These are phyloP conservation scores for Romanomermis culicivorax DNA, from an alignment of 2,888 invertebrate species.

Conservation along the genomic window DNA sequence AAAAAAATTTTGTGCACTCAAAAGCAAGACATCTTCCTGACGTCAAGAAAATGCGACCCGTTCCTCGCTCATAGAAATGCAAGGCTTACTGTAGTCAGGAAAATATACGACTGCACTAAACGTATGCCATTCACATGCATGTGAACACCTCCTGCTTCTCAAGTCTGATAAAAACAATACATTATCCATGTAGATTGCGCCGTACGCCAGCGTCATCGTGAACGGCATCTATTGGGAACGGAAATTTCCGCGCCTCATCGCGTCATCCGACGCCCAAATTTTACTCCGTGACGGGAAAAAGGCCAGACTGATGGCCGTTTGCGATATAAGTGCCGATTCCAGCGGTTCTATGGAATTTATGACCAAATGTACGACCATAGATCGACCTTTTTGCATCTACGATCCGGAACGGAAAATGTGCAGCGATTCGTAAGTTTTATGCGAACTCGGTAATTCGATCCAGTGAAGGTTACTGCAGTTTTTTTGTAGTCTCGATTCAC, in stretches of 20 bases:
- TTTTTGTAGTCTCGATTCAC: constrained; percentile 19
- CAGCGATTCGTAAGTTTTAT: constrained; percentile 51
- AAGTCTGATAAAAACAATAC: too few relatives aligned
- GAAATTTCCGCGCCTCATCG: constrained; percentile 76
- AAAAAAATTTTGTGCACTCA: too few relatives aligned
- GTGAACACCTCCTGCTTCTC: too few relatives aligned
- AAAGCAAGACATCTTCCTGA: too few relatives aligned
- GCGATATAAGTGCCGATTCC: constrained; percentile 96
- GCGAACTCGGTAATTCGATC: too few relatives aligned
- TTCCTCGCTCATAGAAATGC: too few relatives aligned
- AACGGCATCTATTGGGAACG: constrained; percentile 99
- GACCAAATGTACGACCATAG: constrained; percentile 98
- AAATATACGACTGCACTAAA: too few relatives aligned
- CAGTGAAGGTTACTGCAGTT: too few relatives aligned
- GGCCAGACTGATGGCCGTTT: constrained; percentile 53
- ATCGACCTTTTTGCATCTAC: constrained; percentile 95
- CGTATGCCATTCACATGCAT: too few relatives aligned
- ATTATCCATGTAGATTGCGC: constrained; percentile 50
- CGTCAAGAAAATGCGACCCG: too few relatives aligned
- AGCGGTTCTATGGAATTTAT: constrained; percentile 97
- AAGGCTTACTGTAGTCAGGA: too few relatives aligned
- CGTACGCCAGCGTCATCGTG: constrained; percentile 82
- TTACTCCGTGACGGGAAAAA: constrained; percentile 37
- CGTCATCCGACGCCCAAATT: constrained; percentile 91
- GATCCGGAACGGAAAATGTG: constrained; percentile 95